Percentiles rank a stretch among this genome's conserved stretches.
Conservation (phyloP, 2,113 vertebrate species). For the Rhineura floridana region DNA sequence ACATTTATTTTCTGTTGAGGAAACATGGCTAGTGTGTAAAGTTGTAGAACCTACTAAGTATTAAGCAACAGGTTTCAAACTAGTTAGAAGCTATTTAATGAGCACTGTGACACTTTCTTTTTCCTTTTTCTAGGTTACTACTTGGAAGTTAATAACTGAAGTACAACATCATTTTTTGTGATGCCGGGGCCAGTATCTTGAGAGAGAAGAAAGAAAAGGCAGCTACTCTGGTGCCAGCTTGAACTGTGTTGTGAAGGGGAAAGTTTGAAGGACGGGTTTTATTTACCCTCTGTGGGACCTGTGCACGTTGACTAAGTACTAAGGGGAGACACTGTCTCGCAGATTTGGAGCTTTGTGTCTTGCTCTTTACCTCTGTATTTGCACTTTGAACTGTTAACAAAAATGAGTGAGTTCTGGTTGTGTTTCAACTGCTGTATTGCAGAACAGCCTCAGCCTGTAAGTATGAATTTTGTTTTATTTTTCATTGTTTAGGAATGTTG, state of each 20-base stretch:
- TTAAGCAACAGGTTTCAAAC: not conserved
- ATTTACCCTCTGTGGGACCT: constrained; percentile 31
- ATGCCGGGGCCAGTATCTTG: constrained; percentile 53
- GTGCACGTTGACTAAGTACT: constrained; percentile 38
- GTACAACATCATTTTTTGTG: constrained; percentile 49
- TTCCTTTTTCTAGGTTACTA: constrained; percentile 61
- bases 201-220: constrained; percentile 45
- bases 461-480: constrained; percentile 57
- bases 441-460: constrained; percentile 90
- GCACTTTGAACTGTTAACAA: constrained; percentile 71
- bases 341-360: constrained; percentile 52
- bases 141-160: constrained; percentile 51
- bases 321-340: constrained; percentile 23
- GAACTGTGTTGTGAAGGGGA: constrained; percentile 35
- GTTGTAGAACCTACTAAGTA: not conserved
- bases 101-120: not conserved
- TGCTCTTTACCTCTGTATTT: constrained; percentile 39
- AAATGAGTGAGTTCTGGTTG: constrained; percentile 92
- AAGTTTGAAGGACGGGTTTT: constrained; percentile 24
- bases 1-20: not conserved
- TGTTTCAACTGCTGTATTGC: constrained; percentile 95
- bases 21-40: not conserved
- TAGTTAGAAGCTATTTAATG: too few relatives aligned
- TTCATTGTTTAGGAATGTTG: not conserved
- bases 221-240: constrained; percentile 25